Conservation (phyloP, 2,797 vertebrate genomes). For the Arnoldichthys spilopterus region DNA sequence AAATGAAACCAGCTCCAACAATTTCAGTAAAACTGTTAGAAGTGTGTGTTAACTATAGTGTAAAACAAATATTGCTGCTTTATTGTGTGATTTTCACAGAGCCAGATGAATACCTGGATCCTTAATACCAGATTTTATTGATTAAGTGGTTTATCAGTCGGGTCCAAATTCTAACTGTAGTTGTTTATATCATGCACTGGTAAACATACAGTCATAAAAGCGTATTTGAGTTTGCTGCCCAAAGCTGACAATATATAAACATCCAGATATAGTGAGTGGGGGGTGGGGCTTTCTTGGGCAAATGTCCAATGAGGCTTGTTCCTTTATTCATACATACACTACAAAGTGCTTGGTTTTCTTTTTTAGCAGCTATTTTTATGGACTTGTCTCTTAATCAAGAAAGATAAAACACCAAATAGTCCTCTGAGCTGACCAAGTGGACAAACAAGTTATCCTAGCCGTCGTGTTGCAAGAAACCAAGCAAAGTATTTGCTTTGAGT, state of each 20-base stretch:
- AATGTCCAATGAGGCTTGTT: conserved; percentile 67
- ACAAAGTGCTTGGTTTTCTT: neutral
- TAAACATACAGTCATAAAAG: neutral
- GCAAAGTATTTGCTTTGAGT: neutral
- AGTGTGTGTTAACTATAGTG: too few relatives aligned
- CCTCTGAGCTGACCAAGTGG: neutral
- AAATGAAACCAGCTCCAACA: too few relatives aligned
- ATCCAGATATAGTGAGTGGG: conserved; percentile 63
- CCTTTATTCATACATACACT: neutral
- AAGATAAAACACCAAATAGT: neutral
- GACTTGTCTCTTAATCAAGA: neutral
- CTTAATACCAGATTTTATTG: neutral
- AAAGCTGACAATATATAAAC: neutral
- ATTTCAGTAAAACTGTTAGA: too few relatives aligned
- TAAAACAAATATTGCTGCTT: neutral
- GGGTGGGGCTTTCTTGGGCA: conserved; percentile 71
- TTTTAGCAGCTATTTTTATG: neutral
- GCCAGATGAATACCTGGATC: neutral
- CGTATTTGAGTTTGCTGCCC: neutral
- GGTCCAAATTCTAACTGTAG: too few relatives aligned
- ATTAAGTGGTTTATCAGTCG: neutral
- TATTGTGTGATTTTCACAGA: neutral
- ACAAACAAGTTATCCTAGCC: neutral
- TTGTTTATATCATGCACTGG: too few relatives aligned
- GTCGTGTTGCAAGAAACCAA: too few relatives aligned